Percentiles rank a stretch among this genome's conserved stretches.
Evolutionary conservation across 2,888 invertebrate species (phyloP).

Genomic region (Sesamia inferens): DNA sequence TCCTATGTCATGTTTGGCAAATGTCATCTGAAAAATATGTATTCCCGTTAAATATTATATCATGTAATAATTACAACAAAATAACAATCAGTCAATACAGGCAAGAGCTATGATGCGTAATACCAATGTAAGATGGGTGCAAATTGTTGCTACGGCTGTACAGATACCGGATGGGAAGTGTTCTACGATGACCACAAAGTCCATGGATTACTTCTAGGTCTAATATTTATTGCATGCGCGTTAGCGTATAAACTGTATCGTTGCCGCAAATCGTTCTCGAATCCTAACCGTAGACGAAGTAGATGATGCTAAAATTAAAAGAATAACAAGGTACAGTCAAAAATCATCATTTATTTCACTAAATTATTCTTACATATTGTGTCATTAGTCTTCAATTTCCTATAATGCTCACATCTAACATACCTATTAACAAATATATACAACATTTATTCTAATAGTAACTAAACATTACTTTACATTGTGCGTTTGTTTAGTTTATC

Average conservation of each 20-base stretch:
- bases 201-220: conserved; percentile 64
- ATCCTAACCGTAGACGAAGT: conserved; percentile 59
- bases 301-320: not conserved
- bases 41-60: conserved; percentile 9
- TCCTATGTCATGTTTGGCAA: conserved; percentile 13
- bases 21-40: conserved; percentile 24
- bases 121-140: conserved; percentile 63
- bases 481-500: conserved; percentile 62
- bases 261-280: conserved; percentile 63
- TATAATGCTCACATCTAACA: not conserved
- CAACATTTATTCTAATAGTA: conserved; percentile 31
- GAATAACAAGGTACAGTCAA: conserved; percentile 24
- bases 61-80: conserved; percentile 16
- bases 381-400: conserved; percentile 10
- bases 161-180: conserved; percentile 63
- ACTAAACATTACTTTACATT: conserved; percentile 1
- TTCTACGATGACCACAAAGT: conserved; percentile 67
- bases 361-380: conserved; percentile 3
- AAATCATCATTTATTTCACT: conserved; percentile 13
- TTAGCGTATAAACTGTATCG: conserved; percentile 72
- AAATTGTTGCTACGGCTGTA: conserved; percentile 67
- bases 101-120: conserved; percentile 28
- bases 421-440: conserved; percentile 30
- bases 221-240: conserved; percentile 64
- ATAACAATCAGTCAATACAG: conserved; percentile 16